Evolutionary conservation across 2,888 invertebrate genomes (phyloP), one percentile per base, ranked within the genome.

Genomic region (Andrena dorsata): DNA sequence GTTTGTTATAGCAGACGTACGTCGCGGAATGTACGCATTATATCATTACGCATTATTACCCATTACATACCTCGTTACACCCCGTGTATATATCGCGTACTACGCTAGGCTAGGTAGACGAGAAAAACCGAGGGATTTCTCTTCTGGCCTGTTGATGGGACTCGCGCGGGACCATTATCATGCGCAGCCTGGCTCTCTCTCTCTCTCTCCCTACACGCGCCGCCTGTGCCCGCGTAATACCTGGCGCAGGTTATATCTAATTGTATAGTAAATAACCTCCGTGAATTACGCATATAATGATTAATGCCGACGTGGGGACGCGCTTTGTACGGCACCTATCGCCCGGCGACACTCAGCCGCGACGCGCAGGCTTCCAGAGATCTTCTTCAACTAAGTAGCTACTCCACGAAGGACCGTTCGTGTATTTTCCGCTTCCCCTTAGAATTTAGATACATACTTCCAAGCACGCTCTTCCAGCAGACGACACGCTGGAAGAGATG

Each of bases 31-130:
- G 88, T 81, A 83, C 82, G 88, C 88, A 89, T 91, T 90, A 90
- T 90, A 88, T 88, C 88, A 91, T 91, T 91, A 90, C 89, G 84
- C 88, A 86, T 90, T 88, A 91, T 90, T 90, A 90, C 88, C 91
- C 88, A 89, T 90, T 90, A 90, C 89, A 89, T 88, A 90, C 85
- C 91, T 91, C 88, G 91, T 91, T 91, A 89, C 85, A 86, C 86
- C 87, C 56, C 26, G 26, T 56, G 86, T 89, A 63, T 63, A 82
- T 86, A 89, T 89, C 88, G 89, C 82, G 88, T 87, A 86, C 88
- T 85, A 86, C 80, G 76, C 75, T 76, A 80, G 84, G 80, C 64
- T 64, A 80, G 58, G 86, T 68, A 75, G 63, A 58, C 58, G 23
- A 72, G 77, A 89, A 89, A 89, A 89, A 83, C 74, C 71, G 70